phyloP scores from a whole-genome alignment of 2,113 vertebrate genomes.

The Nicator chloris region DNA sequence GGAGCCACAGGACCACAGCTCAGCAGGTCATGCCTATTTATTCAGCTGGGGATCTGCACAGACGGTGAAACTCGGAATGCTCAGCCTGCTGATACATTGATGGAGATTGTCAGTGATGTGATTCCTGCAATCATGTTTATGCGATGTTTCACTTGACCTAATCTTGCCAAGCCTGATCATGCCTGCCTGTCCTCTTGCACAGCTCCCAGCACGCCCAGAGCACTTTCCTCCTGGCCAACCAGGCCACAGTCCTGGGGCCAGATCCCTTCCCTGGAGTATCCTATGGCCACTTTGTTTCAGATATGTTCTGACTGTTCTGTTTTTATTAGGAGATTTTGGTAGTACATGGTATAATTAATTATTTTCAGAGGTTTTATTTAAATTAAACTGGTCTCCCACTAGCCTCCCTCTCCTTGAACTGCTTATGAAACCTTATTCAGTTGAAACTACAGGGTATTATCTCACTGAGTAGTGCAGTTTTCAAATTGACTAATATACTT shows the following conservation, averaged over 20 bases:
- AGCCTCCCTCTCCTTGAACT: neutral
- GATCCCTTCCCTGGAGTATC: neutral
- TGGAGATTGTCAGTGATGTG: neutral
- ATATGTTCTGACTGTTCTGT: neutral
- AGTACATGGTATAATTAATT: neutral
- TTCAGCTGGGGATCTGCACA: neutral
- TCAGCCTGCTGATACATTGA: neutral
- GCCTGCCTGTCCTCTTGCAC: neutral
- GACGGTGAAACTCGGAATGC: accelerated
- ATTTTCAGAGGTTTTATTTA: neutral
- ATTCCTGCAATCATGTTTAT: neutral
- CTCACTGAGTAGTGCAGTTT: neutral
- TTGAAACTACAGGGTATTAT: neutral
- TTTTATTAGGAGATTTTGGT: neutral
- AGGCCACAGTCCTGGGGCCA: neutral
- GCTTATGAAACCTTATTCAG: neutral
- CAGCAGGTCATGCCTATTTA: neutral
- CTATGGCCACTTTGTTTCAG: neutral
- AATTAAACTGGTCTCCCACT: neutral
- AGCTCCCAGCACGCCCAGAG: neutral
- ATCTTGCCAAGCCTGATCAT: neutral
- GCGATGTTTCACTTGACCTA: neutral
- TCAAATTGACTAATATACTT: neutral
- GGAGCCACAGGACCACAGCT: neutral
- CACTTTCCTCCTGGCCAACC: neutral